Conservation (phyloP, 2,113 vertebrate genomes). For the Onychorhynchus coronatus region DNA sequence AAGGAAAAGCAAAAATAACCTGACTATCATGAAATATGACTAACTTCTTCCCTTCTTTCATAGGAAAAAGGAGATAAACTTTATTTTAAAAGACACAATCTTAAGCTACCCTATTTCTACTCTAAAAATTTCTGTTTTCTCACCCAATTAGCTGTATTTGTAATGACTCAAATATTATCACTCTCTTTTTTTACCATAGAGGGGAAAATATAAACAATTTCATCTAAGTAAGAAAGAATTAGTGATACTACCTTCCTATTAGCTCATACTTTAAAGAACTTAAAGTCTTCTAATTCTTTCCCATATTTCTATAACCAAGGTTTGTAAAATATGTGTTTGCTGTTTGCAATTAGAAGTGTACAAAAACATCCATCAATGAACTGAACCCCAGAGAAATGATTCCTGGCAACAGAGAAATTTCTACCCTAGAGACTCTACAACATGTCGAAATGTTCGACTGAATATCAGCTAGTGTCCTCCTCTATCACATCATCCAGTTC, state of each 20-base stretch:
- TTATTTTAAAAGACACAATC: neutral
- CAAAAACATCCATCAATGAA: neutral
- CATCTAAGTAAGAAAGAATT: neutral
- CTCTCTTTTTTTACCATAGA: neutral
- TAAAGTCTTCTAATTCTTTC: neutral
- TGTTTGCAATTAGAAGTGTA: neutral
- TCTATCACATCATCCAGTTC: neutral
- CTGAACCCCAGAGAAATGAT: neutral
- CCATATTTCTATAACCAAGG: neutral
- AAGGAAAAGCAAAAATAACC: neutral
- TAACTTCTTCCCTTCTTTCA: neutral
- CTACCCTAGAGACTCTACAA: neutral
- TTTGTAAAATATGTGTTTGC: neutral
- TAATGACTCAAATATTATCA: neutral
- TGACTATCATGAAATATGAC: neutral
- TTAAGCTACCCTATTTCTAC: neutral
- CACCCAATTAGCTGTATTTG: neutral
- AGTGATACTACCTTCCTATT: neutral
- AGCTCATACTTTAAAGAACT: neutral
- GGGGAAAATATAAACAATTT: neutral
- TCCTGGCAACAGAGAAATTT: neutral
- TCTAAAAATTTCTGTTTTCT: neutral
- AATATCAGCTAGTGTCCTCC: neutral
- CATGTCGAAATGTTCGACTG: fast-evolving
- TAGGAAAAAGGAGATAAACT: neutral